Evolutionary conservation across 2,888 invertebrate genomes (phyloP).

Genomic region (Rhaphigaster nebulosa): DNA sequence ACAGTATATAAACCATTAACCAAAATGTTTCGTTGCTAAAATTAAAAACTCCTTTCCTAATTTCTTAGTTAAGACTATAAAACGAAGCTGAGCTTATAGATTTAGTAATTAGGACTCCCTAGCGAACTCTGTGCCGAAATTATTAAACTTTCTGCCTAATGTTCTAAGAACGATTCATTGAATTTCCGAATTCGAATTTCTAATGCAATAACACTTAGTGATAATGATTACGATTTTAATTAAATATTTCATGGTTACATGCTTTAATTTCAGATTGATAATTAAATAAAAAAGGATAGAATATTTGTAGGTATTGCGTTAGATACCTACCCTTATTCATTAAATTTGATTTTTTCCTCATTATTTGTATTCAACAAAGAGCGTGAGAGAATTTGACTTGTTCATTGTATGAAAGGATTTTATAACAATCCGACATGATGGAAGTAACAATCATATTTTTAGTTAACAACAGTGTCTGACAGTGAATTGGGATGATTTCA

Average conservation of each 20-base stretch:
- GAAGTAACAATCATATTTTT: too few relatives aligned
- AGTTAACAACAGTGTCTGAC: too few relatives aligned
- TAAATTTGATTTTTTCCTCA: too few relatives aligned
- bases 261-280: too few relatives aligned
- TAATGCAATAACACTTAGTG: not conserved
- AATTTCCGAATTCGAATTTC: not conserved
- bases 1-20: not conserved
- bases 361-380: too few relatives aligned
- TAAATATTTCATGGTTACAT: not conserved
- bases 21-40: not conserved
- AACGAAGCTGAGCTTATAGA: conserved; percentile 13
- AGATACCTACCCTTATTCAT: too few relatives aligned
- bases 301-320: too few relatives aligned
- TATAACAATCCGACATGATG: too few relatives aligned
- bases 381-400: too few relatives aligned
- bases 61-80: not conserved
- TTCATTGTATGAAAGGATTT: too few relatives aligned
- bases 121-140: not conserved
- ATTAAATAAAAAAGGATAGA: too few relatives aligned
- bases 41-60: not conserved
- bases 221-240: not conserved
- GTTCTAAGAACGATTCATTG: not conserved
- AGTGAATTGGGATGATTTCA: too few relatives aligned
- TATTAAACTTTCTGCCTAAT: not conserved
- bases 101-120: not conserved